Conservation (phyloP, 2,888 invertebrate species). For the Epinotia nisella region DNA sequence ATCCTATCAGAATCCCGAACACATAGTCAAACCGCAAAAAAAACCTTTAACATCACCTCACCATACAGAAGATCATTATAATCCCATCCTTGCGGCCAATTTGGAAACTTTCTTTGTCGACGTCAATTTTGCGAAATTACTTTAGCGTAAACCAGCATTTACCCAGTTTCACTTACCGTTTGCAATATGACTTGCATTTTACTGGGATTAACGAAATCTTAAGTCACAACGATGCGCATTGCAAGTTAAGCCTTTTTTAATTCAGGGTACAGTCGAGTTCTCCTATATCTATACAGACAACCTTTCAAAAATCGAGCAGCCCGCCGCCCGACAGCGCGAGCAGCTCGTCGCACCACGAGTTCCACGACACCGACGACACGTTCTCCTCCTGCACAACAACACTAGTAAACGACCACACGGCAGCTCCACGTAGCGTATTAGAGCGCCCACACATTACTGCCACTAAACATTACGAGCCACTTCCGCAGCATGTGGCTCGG, state of each 20-base stretch:
- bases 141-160: slow-evolving; percentile 6
- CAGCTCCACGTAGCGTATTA: too few species aligned
- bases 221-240: background rate
- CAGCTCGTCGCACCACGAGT: slow-evolving; percentile 96
- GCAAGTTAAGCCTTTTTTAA: background rate
- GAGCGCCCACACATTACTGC: too few species aligned
- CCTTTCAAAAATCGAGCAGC: too few species aligned
- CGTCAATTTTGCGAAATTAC: slow-evolving; percentile 20
- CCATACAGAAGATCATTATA: slow-evolving; percentile 5
- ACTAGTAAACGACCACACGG: background rate
- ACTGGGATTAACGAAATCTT: background rate
- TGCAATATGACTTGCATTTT: background rate
- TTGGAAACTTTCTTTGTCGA: slow-evolving; percentile 12
- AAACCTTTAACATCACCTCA: background rate
- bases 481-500: too few species aligned
- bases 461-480: too few species aligned
- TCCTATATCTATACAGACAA: too few species aligned
- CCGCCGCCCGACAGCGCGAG: slow-evolving; percentile 96
- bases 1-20: background rate
- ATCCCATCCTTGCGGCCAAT: background rate
- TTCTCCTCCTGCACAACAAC: slow-evolving; percentile 68
- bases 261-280: too few species aligned
- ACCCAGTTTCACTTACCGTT: slow-evolving; percentile 3
- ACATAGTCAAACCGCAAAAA: background rate
- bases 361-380: slow-evolving; percentile 93